Conservation (phyloP, 2,888 invertebrate species). For the Pimpla rufipes region DNA sequence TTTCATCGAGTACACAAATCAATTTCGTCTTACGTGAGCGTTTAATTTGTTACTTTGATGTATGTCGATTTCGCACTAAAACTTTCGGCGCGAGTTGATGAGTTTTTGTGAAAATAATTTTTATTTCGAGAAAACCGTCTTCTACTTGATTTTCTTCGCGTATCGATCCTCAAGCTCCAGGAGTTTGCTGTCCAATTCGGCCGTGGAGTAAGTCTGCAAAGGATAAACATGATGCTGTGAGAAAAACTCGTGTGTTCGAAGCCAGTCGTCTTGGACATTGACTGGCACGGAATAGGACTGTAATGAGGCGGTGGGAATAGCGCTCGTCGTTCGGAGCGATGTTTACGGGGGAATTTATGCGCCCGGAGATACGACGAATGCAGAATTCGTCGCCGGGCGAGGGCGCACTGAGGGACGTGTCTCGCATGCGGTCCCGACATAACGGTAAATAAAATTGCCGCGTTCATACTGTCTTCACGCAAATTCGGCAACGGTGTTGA, state of each 20-base stretch:
- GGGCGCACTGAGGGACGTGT: slow-evolving; percentile 25
- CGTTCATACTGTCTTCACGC: slow-evolving; percentile 1
- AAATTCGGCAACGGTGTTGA: slow-evolving; percentile 53
- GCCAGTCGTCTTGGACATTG: not conserved
- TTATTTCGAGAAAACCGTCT: not conserved
- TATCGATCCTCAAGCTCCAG: slow-evolving; percentile 80
- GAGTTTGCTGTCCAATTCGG: slow-evolving; percentile 80
- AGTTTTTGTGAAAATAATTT: no score
- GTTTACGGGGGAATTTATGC: slow-evolving; percentile 29
- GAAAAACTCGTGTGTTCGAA: slow-evolving; percentile 9
- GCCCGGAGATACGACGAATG: slow-evolving; percentile 10
- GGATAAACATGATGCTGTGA: slow-evolving; percentile 17
- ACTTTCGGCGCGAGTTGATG: no score
- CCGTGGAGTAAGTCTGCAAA: slow-evolving; percentile 80
- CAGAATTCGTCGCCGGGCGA: slow-evolving; percentile 18
- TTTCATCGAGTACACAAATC: no score
- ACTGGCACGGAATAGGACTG: slow-evolving; percentile 62
- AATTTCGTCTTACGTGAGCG: no score
- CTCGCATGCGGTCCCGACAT: slow-evolving; percentile 55
- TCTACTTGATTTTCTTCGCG: slow-evolving; percentile 76
- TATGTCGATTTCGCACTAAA: no score
- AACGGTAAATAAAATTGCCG: slow-evolving; percentile 57
- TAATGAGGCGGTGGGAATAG: slow-evolving; percentile 12
- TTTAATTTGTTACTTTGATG: not conserved
- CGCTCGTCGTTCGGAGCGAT: not conserved